Conservation (phyloP, 2,797 vertebrate species). For the Cottoperca gobio region DNA sequence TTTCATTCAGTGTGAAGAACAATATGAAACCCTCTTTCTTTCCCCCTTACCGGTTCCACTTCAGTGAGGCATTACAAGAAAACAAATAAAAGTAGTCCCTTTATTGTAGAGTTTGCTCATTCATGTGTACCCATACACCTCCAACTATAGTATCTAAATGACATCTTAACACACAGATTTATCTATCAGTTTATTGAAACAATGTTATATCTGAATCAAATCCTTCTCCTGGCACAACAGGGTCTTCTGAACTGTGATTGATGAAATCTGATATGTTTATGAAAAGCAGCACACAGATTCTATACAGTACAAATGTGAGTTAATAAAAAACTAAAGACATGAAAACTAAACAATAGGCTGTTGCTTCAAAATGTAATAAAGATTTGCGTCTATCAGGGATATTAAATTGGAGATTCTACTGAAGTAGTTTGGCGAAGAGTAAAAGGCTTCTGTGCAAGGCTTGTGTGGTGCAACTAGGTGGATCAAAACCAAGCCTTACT, state of each 20-base stretch:
- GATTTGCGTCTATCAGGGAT: conserved; percentile 12
- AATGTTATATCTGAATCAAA: conserved; percentile 2
- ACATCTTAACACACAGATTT: conserved; percentile 15
- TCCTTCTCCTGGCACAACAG: conserved; percentile 14
- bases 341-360: conserved; percentile 11
- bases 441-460: conserved; percentile 66
- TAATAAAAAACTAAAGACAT: conserved; percentile 13
- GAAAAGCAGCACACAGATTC: conserved; percentile 50
- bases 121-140: background rate
- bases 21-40: background rate
- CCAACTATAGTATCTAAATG: background rate
- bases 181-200: conserved; percentile 44
- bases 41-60: background rate
- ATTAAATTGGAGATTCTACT: conserved; percentile 13
- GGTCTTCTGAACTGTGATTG: conserved; percentile 7
- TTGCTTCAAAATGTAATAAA: conserved; percentile 15
- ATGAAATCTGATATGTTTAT: conserved; percentile 22
- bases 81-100: background rate
- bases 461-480: conserved; percentile 31
- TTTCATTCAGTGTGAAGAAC: background rate
- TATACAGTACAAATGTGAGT: conserved; percentile 19
- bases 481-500: conserved; percentile 22
- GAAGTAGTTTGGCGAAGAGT: conserved; percentile 57
- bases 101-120: background rate
- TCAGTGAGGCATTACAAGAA: background rate